Conservation (phyloP, 2,113 vertebrate species). For the Bungarus multicinctus region DNA sequence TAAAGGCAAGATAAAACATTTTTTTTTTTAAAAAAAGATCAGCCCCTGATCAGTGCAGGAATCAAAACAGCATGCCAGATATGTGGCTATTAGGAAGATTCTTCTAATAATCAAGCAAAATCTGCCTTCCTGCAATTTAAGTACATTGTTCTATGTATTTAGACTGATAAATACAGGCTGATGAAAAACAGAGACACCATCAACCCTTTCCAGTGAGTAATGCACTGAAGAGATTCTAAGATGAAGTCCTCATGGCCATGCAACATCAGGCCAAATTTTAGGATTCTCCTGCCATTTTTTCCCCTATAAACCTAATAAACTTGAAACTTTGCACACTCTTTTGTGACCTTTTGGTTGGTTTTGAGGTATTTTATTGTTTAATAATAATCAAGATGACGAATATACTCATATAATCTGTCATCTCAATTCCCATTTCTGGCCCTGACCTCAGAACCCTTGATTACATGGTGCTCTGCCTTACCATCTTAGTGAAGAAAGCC, state of each 20-base stretch:
- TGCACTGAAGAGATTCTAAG: background rate
- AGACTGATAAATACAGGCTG: background rate
- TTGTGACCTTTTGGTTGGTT: background rate
- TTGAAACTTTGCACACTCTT: background rate
- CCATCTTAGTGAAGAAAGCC: background rate
- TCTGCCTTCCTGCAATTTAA: background rate
- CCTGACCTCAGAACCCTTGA: background rate
- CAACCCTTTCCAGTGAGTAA: background rate
- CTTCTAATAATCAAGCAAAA: background rate
- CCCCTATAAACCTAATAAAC: background rate
- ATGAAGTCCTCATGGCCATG: background rate
- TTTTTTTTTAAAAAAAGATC: background rate
- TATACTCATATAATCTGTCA: background rate
- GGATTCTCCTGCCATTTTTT: background rate
- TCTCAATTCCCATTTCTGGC: background rate
- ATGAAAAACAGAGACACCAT: background rate
- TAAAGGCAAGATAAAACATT: background rate
- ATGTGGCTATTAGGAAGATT: background rate
- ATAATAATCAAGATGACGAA: background rate
- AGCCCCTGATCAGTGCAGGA: background rate
- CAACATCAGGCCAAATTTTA: background rate
- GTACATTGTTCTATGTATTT: background rate
- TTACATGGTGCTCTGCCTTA: background rate
- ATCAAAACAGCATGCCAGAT: background rate
- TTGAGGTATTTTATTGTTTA: background rate